Evolutionary conservation across 2,888 invertebrate species (phyloP).

Genomic region (Cheilosia grossa): DNA sequence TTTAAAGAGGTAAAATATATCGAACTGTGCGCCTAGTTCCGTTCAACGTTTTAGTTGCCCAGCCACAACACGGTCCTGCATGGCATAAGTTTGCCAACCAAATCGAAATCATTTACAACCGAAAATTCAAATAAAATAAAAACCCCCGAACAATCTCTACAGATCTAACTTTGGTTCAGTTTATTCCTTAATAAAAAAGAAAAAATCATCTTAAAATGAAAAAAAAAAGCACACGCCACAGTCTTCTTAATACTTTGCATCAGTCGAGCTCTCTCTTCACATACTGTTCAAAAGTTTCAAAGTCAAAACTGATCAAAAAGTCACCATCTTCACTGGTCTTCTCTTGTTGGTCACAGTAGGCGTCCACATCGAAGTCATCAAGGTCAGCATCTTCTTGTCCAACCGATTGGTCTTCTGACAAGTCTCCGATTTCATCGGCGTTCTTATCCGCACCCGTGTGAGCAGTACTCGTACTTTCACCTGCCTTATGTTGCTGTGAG

Average conservation of each 20-base stretch:
- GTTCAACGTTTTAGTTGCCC: too few species aligned
- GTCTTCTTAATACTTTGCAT: neutral
- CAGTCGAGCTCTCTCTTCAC: slow-evolving; percentile 54
- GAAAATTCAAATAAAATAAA: neutral
- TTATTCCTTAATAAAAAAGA: slow-evolving; percentile 20
- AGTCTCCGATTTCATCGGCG: neutral
- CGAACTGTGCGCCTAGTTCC: too few species aligned
- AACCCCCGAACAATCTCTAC: neutral
- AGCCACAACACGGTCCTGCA: too few species aligned
- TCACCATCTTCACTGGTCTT: slow-evolving; percentile 39
- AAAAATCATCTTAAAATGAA: neutral
- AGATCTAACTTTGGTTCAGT: slow-evolving; percentile 25
- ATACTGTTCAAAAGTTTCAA: slow-evolving; percentile 54
- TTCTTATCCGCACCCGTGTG: neutral
- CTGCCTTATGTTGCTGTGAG: slow-evolving; percentile 15
- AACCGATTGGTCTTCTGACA: neutral
- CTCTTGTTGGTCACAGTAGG: slow-evolving; percentile 7
- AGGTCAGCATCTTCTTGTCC: neutral
- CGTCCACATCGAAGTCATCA: slow-evolving; percentile 28
- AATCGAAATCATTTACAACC: too few species aligned
- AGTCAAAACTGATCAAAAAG: slow-evolving; percentile 58
- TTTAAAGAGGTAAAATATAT: too few species aligned
- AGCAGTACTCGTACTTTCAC: neutral
- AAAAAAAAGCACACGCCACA: neutral
- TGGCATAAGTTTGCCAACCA: too few species aligned